Evolutionary conservation across 2,797 vertebrate species (phyloP), one percentile per base, ranked within the genome.

Genomic region (Dendrocincla tyrannina): DNA sequence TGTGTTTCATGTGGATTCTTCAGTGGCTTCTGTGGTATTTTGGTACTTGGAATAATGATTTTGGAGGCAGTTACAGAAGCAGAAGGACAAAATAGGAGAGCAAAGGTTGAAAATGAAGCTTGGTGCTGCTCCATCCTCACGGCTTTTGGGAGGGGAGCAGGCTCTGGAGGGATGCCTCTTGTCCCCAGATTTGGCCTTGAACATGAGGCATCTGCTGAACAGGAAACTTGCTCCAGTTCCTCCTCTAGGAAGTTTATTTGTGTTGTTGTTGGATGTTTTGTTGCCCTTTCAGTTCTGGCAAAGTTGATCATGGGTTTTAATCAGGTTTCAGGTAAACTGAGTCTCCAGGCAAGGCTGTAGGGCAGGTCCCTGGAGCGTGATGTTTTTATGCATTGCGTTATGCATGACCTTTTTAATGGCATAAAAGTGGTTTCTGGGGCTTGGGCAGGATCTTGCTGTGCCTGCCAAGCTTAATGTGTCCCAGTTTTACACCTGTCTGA

Each of bases 21-120:
- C 83, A n/a, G 95, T 94, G 95, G 95, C 94, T 97, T 95, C 77
- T 91, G 96, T 97, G 94, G 96, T 96, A 94, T 96, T 96, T 94
- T 89, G 83, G 64, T 90, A 88, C 91, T 95, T 83, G 93, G 88
- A 88, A 86, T 93, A 88, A 88, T 81, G 82, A 85, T 63, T 85
- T 81, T 62, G 85, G 85, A 93, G 78, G 85, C 60, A 17, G 68
- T 69, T 89, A 9, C 0, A 17, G 76, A 62, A 93, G 63, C 3
- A 4, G 56, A 77, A 92, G 78, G 93, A 77, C 82, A 62, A 30
- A 92, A 62, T 25, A 37, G 41, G 70, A 35, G 89, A 56, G 53
- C 0, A 17, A 46, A 81, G 85, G 41, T 41, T 49, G 78, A 59
- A 55, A 60, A 28, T 4, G 59, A 41, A 84, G 78, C 64, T 49